Base-by-base conservation (phyloP, 2,888 invertebrate species). In the Apodemia duryi region DNA sequence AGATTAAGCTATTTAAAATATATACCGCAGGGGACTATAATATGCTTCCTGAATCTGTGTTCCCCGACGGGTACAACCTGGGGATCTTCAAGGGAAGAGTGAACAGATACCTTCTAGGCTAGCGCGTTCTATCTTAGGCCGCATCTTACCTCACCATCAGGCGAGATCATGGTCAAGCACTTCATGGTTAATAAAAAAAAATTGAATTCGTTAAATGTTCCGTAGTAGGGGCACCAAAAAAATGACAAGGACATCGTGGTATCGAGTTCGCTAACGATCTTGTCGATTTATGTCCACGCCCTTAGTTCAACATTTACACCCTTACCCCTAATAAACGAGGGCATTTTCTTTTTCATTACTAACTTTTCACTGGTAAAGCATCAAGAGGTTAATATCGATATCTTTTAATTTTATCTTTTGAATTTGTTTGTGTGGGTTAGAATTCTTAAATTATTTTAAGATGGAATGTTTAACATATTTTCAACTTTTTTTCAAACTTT, bases 231-330 rank as follows among this genome's bases (percentile, higher is more conserved):
- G 68, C 51, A 41, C 62, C 65, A 62, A 69, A 68, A 68, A 66
- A 65, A 46, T 54, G 63, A 49, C 43, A 65, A 66, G 63, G 35
- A 51, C 54, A 66, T 68, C 63, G 66, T 66, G 29, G 57, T 66
- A 63, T 57, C 63, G 62, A 60, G 61, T 46, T 63, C 63, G 67
- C 68, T 69, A 69, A 69, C 69, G 69, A 69, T 64, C 69, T 32
- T 43, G 61, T 65, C 68, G 69, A 69, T 69, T 69, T 68, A 69
- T 69, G 66, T 65, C 62, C 68, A 6, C 32, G 57, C 57, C 57
- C 57, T 57, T 13, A 57, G n/a, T 32, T 57, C 32, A 32, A 57
- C 57, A 57, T 57, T 57, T 57, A 57, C 57, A 11, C 57, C 32
- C 32, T 57, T 57, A 32, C 57, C 57, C 57, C 6, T 57, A 57